Evolutionary conservation across 2,888 invertebrate genomes (phyloP).

Genomic region (Caprella mutica): DNA sequence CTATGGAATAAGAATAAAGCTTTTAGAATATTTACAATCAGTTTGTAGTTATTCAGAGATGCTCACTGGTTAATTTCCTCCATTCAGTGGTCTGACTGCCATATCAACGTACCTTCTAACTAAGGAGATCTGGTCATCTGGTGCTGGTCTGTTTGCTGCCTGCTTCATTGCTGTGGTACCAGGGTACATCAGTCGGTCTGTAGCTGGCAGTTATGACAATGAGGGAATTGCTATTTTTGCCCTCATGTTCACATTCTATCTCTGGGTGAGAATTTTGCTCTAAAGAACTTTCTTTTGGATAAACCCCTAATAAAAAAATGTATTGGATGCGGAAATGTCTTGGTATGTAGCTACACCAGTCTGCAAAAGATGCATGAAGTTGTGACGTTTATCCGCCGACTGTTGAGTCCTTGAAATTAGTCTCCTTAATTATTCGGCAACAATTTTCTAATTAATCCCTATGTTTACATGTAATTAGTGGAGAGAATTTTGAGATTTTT

Average conservation of each 20-base stretch:
- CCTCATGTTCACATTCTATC: slow-evolving; percentile 91
- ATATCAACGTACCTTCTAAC: slow-evolving; percentile 95
- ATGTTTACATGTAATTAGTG: too few species aligned
- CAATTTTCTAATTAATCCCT: too few species aligned
- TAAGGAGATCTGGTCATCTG: slow-evolving; percentile 91
- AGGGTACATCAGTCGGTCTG: slow-evolving; percentile 96
- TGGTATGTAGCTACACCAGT: too few species aligned
- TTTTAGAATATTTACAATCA: not conserved
- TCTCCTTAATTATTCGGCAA: too few species aligned
- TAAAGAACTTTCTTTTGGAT: too few species aligned
- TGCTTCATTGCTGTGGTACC: slow-evolving; percentile 98
- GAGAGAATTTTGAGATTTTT: too few species aligned
- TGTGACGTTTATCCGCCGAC: too few species aligned
- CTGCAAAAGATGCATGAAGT: too few species aligned
- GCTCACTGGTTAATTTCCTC: slow-evolving; percentile 37
- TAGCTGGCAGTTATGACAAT: slow-evolving; percentile 98
- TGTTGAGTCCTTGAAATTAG: too few species aligned
- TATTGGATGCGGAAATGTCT: too few species aligned
- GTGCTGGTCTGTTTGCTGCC: slow-evolving; percentile 94
- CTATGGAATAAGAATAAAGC: too few species aligned
- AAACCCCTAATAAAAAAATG: too few species aligned
- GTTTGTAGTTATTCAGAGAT: not conserved
- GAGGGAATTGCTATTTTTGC: slow-evolving; percentile 99
- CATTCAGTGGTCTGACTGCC: slow-evolving; percentile 81
- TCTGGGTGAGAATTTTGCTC: slow-evolving; percentile 70